Evolutionary conservation across 2,888 invertebrate genomes (phyloP).

Genomic region (Limnephilus rhombicus): DNA sequence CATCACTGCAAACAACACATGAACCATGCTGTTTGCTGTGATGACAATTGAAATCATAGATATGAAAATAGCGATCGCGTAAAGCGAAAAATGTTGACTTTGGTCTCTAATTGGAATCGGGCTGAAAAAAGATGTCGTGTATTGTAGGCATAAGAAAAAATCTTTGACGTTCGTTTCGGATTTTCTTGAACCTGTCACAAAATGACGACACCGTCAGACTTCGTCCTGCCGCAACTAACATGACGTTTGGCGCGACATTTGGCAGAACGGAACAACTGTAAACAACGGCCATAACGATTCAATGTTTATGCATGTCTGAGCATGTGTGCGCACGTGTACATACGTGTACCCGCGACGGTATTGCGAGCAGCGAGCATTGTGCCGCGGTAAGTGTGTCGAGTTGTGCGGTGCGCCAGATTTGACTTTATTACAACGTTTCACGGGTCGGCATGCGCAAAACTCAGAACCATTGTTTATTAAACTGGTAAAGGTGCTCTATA

Average conservation of each 20-base stretch:
- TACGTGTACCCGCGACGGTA: too few relatives aligned
- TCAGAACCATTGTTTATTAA: background rate
- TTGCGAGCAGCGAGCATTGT: background rate
- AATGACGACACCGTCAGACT: background rate
- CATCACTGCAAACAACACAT: too few relatives aligned
- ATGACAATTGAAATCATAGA: too few relatives aligned
- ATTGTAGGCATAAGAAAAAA: too few relatives aligned
- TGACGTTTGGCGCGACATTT: constrained; percentile 1
- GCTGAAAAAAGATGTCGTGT: too few relatives aligned
- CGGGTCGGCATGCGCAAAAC: background rate
- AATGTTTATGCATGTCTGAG: background rate
- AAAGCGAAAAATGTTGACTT: too few relatives aligned
- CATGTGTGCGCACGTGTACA: background rate
- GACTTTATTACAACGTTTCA: background rate
- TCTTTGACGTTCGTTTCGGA: background rate
- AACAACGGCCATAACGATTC: background rate
- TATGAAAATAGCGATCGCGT: too few relatives aligned
- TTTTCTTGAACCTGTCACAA: background rate
- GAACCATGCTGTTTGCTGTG: too few relatives aligned
- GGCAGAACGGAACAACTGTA: background rate
- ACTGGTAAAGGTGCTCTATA: background rate
- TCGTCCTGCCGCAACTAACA: background rate
- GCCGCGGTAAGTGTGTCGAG: background rate
- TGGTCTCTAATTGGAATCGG: too few relatives aligned
- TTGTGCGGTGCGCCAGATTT: background rate